Evolutionary conservation across 2,113 vertebrate species (phyloP), one percentile per base, ranked within the genome.

Genomic region (Scomber scombrus): DNA sequence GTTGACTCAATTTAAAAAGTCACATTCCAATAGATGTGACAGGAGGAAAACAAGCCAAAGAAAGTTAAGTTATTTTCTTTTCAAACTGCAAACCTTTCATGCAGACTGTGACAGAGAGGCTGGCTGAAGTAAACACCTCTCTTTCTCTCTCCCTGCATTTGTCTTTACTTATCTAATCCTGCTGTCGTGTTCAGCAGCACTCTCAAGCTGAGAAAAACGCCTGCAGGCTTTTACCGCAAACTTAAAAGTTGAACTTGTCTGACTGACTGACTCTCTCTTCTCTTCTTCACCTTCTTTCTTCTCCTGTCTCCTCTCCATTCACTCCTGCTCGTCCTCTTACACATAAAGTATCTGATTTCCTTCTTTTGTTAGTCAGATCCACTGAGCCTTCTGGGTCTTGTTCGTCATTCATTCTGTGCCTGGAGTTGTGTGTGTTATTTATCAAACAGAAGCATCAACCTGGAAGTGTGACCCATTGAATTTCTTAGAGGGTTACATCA

Each of bases 61-160:
- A 61, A 63, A 58, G 55, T 51, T 4, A 16, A 43, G 69, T 63
- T 18, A 50, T 78, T 85, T 70, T 68, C 34, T 23, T 72, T 56
- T 74, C 54, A 67, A 40, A 71, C 40, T n/a, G 15, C 64, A 46
- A 60, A 46, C 16, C 56, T 56, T 75, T 74, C 51, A 26, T 51
- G 43, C 29, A 76, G 54, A 13, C 50, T 7, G 60, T 74, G 73
- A 80, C 54, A 87, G 67, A 69, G 55, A 70, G 34, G 47, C 49
- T 40, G 31, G 43, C 61, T 83, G 80, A 40, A 75, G 63, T 75
- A 80, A 86, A 78, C 78, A 84, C 75, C 64, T 74, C 80, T 86
- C 58, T 54, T 19, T 12, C 75, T 81, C 70, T 57, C n/a, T 57
- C 49, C 13, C 47, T 13, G 65, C 34, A 16, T 78, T 82, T 71